Conservation (phyloP, 2,888 invertebrate species). For the Himalopsyche tibetana region DNA sequence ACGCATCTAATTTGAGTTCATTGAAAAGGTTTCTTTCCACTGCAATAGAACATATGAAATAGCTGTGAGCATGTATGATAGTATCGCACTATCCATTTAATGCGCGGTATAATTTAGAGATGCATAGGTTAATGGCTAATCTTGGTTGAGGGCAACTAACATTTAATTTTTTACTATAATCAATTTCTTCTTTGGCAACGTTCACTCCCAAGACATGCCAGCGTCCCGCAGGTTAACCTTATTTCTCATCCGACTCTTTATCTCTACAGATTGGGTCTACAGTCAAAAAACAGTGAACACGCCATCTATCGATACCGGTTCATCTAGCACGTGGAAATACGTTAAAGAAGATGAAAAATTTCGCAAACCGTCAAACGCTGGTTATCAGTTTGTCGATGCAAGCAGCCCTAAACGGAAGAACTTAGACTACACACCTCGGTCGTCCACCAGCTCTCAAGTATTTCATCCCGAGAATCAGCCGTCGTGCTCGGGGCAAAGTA, state of each 20-base stretch:
- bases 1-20: no score
- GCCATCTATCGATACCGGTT: constrained; percentile 67
- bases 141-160: no score
- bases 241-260: not conserved
- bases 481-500: not conserved
- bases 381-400: constrained; percentile 73
- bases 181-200: no score
- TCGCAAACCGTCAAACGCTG: constrained; percentile 74
- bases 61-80: no score
- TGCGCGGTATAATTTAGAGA: no score
- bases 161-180: no score
- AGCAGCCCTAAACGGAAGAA: constrained; percentile 71
- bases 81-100: no score
- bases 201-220: no score
- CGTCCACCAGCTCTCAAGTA: constrained; percentile 26
- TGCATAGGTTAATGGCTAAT: no score
- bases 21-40: no score
- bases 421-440: constrained; percentile 48
- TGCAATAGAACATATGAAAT: no score
- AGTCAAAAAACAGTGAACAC: constrained; percentile 70
- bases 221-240: no score
- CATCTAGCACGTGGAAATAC: constrained; percentile 76
- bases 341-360: constrained; percentile 70
- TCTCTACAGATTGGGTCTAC: constrained; percentile 73
- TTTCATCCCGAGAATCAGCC: constrained; percentile 12